Evolutionary conservation across 2,113 vertebrate species (phyloP), one percentile per base, ranked within the genome.

Genomic region (Pelecanoides urinatrix): DNA sequence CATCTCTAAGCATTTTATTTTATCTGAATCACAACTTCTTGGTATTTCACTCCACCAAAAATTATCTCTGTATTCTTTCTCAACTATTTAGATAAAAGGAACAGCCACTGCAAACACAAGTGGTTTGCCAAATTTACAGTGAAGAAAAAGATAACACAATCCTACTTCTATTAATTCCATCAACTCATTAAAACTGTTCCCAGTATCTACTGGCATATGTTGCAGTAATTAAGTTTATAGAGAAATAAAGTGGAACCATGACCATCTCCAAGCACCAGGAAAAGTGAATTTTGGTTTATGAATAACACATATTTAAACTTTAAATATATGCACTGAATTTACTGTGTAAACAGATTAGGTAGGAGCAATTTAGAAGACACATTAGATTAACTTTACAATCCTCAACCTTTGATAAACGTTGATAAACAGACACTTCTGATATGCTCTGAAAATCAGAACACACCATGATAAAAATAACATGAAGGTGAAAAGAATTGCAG

Each of bases 11-110:
- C 58, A 87, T 85, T 94, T 94, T 84, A 65, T 88, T 95, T 90
- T 55, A 96, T 93, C 94, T 91, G 62, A 91, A 76, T 76, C 80
- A 76, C 25, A 55, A 90, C 77, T 79, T 94, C 71, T 91, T 94
- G 92, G 86, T 63, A 96, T 85, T 96, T 85, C 42, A 82, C 38
- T 91, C 73, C 25, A 92, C 62, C 22, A 75, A 81, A 88, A 83
- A 92, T 86, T 92, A 96, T 91, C 89, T 95, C 86, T 89, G 19
- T 94, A 38, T 91, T 70, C 76, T 71, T 92, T 95, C 71, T 15
- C 80, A 95, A 49, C 23, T 72, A 53, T 91, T 95, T 63, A 89
- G 91, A 94, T 94, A 87, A 95, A 91, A 92, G 38, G 20, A 91
- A 95, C 13, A 12, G 67, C 62, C 70, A 91, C 53, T 73, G 58